Conservation (phyloP, 2,888 invertebrate genomes). For the Amitus sp. region DNA sequence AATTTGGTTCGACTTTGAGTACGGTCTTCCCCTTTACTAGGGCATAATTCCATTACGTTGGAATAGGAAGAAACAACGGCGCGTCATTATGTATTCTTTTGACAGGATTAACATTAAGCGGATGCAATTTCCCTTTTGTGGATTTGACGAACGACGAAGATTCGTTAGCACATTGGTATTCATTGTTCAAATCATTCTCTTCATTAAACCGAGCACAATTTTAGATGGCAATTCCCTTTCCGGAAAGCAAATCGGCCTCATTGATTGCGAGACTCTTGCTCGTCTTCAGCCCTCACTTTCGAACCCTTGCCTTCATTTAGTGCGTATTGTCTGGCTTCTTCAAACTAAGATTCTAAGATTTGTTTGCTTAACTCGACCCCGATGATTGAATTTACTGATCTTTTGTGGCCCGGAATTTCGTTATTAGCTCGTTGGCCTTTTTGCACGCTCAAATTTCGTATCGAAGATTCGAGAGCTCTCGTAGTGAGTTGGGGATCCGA, state of each 20-base stretch:
- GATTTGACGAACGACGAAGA: constrained; percentile 63
- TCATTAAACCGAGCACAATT: constrained; percentile 44
- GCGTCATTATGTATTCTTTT: constrained; percentile 53
- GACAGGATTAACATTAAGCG: constrained; percentile 57
- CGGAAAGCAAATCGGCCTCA: constrained; percentile 23
- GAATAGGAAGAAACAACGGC: constrained; percentile 21
- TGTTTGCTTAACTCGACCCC: not conserved
- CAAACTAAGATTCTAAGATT: constrained; percentile 8
- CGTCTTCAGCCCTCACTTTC: constrained; percentile 18
- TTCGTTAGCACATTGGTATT: constrained; percentile 62
- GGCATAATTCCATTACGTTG: too few relatives aligned
- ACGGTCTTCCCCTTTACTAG: too few relatives aligned
- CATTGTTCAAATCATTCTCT: constrained; percentile 44
- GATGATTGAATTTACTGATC: too few relatives aligned
- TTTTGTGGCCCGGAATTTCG: too few relatives aligned
- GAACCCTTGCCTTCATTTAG: constrained; percentile 15
- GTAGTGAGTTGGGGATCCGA: too few relatives aligned
- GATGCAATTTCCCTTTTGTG: constrained; percentile 64
- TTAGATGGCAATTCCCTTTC: constrained; percentile 45
- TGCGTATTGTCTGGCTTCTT: constrained; percentile 21
- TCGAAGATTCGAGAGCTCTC: too few relatives aligned
- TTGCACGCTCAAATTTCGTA: too few relatives aligned
- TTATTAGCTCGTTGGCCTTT: too few relatives aligned
- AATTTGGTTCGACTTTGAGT: too few relatives aligned
- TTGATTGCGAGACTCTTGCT: constrained; percentile 24